Evolutionary conservation across 2,113 vertebrate genomes (phyloP).

Genomic region (Macrotis lagotis): DNA sequence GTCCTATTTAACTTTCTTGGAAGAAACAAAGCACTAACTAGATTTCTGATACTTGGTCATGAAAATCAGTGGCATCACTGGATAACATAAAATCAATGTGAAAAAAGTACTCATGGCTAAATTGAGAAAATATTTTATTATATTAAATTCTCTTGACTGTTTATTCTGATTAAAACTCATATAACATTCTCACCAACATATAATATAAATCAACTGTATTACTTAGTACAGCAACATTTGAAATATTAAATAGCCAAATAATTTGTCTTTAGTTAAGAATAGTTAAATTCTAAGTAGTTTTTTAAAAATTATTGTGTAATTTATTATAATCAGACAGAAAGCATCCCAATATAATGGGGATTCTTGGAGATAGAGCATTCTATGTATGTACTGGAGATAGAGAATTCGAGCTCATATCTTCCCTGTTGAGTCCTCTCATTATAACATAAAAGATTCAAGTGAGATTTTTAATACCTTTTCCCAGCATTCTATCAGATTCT

Average conservation of each 20-base stretch:
- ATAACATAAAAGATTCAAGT: constrained; percentile 4
- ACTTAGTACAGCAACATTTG: constrained; percentile 23
- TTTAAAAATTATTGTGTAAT: too few species aligned
- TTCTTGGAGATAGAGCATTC: too few species aligned
- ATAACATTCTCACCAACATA: constrained; percentile 28
- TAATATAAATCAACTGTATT: constrained; percentile 18
- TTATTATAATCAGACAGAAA: constrained; percentile 36
- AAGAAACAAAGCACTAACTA: background rate
- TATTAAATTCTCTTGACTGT: background rate
- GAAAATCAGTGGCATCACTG: background rate
- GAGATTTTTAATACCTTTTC: background rate
- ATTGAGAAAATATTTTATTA: background rate
- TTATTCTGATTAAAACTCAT: constrained; percentile 28
- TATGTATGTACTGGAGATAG: too few species aligned
- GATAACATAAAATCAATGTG: background rate
- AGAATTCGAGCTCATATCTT: background rate
- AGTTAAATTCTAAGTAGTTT: constrained; percentile 20
- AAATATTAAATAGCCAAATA: constrained; percentile 14
- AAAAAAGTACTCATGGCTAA: background rate
- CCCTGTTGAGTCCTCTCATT: background rate
- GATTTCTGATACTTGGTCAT: background rate
- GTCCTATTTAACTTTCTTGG: background rate
- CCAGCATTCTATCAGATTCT: background rate
- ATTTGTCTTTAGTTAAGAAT: constrained; percentile 20
- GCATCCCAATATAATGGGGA: constrained; percentile 19